Percentiles rank a stretch among this genome's conserved stretches.
Evolutionary conservation across 1,140 invertebrate species (phyloP).

Genomic region (Drosophila baimaii): DNA sequence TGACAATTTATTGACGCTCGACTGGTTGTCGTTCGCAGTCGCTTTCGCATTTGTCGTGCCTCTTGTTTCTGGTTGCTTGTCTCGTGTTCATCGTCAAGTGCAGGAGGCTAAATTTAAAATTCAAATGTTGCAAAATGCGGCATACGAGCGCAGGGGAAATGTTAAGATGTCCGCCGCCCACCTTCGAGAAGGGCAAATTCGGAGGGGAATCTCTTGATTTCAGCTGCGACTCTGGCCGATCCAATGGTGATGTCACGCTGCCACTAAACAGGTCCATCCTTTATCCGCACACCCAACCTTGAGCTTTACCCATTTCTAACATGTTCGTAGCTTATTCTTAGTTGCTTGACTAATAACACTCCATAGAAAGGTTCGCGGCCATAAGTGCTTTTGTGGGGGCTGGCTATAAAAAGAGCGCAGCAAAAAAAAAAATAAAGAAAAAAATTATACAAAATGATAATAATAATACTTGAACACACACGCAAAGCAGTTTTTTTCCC

Average conservation of each 20-base stretch:
- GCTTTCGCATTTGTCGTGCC: constrained; percentile 15
- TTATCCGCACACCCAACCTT: constrained; percentile 38
- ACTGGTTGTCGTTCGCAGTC: constrained; percentile 44
- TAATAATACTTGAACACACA: constrained; percentile 65
- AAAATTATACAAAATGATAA: constrained; percentile 55
- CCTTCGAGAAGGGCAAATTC: constrained; percentile 41
- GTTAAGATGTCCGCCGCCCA: constrained; percentile 14
- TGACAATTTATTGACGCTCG: constrained; percentile 80
- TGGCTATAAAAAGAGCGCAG: constrained; percentile 45
- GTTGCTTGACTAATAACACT: constrained; percentile 43
- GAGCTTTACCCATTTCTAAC: constrained; percentile 41
- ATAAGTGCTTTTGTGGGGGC: constrained; percentile 45
- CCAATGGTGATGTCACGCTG: constrained; percentile 33
- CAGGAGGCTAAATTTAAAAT: constrained; percentile 71
- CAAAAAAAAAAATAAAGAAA: constrained; percentile 5
- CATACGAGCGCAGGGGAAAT: constrained; percentile 35
- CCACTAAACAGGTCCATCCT: constrained; percentile 36
- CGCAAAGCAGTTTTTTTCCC: constrained; percentile 41
- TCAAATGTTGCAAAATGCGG: constrained; percentile 66
- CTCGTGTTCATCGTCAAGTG: constrained; percentile 45
- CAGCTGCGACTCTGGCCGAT: neutral
- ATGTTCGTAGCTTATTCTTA: constrained; percentile 31
- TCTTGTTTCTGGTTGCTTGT: constrained; percentile 5
- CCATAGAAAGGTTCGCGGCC: constrained; percentile 30
- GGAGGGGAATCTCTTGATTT: constrained; percentile 9